Conservation (phyloP, 1,140 invertebrate species). For the Holcopasites calliopsidis region DNA sequence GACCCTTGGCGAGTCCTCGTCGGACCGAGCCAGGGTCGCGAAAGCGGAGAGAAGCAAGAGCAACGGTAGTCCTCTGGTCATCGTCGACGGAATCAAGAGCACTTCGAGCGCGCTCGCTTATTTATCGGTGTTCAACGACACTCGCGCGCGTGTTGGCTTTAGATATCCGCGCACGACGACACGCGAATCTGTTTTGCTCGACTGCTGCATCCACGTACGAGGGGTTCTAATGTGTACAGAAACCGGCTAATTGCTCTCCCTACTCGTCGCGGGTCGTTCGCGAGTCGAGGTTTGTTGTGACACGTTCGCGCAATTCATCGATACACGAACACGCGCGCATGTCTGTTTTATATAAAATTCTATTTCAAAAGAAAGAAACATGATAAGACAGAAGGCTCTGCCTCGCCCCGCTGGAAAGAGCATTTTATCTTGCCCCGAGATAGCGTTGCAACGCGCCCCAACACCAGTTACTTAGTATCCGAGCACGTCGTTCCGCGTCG, state of each 20-base stretch:
- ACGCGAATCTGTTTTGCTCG: too few relatives aligned
- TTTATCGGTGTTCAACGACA: background rate
- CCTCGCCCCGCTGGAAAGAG: too few relatives aligned
- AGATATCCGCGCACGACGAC: background rate
- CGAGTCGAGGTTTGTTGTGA: background rate
- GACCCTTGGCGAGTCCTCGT: slow-evolving; percentile 54
- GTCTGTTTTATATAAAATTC: background rate
- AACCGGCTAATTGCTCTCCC: background rate
- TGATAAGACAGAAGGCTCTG: background rate
- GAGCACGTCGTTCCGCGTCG: too few relatives aligned
- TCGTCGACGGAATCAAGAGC: background rate
- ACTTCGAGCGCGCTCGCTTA: background rate
- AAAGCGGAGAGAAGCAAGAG: background rate
- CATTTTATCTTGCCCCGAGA: too few relatives aligned
- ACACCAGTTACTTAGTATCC: too few relatives aligned
- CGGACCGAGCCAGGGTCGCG: background rate
- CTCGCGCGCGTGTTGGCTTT: background rate
- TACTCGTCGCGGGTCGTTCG: background rate
- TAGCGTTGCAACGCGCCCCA: too few relatives aligned
- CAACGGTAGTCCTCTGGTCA: background rate
- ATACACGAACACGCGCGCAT: background rate
- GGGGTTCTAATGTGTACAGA: too few relatives aligned
- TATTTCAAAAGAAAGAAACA: background rate
- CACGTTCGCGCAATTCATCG: too few relatives aligned
- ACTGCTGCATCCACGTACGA: too few relatives aligned